Evolutionary conservation across 2,888 invertebrate species (phyloP), one percentile per base, ranked within the genome.

Genomic region (Sarcophaga variegata): DNA sequence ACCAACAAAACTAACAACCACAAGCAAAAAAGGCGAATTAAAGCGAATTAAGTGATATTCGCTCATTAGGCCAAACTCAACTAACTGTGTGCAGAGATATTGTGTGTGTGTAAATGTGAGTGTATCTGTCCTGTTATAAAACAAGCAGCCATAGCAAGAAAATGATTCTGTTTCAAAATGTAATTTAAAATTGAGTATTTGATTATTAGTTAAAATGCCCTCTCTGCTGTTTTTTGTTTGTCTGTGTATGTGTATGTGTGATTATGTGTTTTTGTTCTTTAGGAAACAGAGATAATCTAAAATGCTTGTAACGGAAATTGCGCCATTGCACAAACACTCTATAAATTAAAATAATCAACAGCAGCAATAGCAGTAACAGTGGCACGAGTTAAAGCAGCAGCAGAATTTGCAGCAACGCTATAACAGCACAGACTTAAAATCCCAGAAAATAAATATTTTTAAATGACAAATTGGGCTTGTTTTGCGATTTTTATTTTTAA

Each of bases 51-150:
- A 88, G 85, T 86, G 76, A 37, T 2, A 10, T 37, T 22, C 54
- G 77, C 83, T 83, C 85, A 87, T 88, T 88, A 84, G 85, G 47
- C 74, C 81, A 79, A 83, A 77, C 62, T 71, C 25, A 60, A 27
- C 22, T 66, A 60, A 27, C 22, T 66, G 25, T 60, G 25, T 22
- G 59, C 45, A 10, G n/a, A 60, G 60, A 60, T 3, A 60, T 14
- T n/a, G 20, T 3, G 17, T 60, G 14, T 71, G 27, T 27, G 27
- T 45, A 27, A 6, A 5, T 5, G n/a, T n/a, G 17, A 4, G 25
- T 25, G 59, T 10, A 2, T 17, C 14, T 1, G 47, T 6, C 25
- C 25, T 71, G 70, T 70, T 70, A 14, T 14, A 54, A 54, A 49
- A 54, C 17, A 54, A 2, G 4, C 54, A 17, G 12, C 17, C 5